A percentile compares a stretch with the other conserved stretches of the same genome.
These are phyloP conservation scores for Cerastis rubricosa DNA, from an alignment of 2,888 invertebrate genomes.

Conservation along the genomic window DNA sequence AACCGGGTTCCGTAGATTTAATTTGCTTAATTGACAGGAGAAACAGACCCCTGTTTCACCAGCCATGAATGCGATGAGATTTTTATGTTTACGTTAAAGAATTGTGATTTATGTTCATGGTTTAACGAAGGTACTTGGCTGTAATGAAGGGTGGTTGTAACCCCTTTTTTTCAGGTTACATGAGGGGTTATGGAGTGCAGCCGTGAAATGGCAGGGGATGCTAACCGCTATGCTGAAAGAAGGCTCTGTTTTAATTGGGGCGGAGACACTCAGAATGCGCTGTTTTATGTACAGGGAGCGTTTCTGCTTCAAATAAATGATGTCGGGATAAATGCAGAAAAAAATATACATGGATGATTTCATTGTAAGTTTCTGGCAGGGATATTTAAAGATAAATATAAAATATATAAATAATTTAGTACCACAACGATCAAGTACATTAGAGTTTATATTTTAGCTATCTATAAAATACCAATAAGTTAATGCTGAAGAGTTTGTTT, in stretches of 20 bases:
- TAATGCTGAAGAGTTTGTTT: too few species aligned
- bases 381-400: too few species aligned
- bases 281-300: background rate
- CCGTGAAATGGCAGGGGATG: conserved; percentile 55
- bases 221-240: conserved; percentile 53
- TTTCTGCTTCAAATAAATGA: conserved; percentile 18
- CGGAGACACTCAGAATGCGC: conserved; percentile 43
- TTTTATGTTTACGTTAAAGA: conserved; percentile 73
- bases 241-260: conserved; percentile 61
- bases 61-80: conserved; percentile 79
- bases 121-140: conserved; percentile 78
- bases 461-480: too few species aligned
- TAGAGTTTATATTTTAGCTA: too few species aligned
- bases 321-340: background rate
- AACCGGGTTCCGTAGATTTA: conserved; percentile 83
- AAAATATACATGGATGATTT: background rate
- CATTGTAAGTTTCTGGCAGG: background rate
- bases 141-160: conserved; percentile 77
- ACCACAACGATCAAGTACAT: too few species aligned
- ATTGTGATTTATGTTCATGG: conserved; percentile 74
- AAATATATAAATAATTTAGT: too few species aligned
- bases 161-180: conserved; percentile 63
- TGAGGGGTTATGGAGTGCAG: conserved; percentile 53
- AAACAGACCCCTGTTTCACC: conserved; percentile 75
- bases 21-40: conserved; percentile 87